Evolutionary conservation across 2,888 invertebrate species (phyloP), one percentile per base, ranked within the genome.

Genomic region (Galeopsomyia nigrocyanea): DNA sequence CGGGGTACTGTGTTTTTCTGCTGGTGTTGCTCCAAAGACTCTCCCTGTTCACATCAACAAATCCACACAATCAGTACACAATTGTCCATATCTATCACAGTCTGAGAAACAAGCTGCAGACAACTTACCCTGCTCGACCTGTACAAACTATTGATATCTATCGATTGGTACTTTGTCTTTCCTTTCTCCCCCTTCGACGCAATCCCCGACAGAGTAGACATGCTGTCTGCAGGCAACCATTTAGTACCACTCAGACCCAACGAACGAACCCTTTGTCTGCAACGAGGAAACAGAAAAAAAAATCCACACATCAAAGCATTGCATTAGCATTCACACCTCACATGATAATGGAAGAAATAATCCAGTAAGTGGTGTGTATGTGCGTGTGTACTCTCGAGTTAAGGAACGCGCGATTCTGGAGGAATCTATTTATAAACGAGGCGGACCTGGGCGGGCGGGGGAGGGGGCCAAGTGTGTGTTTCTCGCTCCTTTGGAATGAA

Each of bases 81-180:
- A 46, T 39, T 53, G 46, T 53, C 10, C 17, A 39, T 47, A 61
- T 19, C 17, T 26, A 47, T 39, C 7, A 7, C 5, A 9, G 7
- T 39, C 13, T 39, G 10, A 9, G 13, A 10, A 5, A 1, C 7
- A 13, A 10, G 10, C 5, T 39, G 46, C 39, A 0, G 31, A 57
- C 17, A 14, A 91, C 92, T 91, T 87, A 93, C 94, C 89, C 91
- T 92, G 88, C 93, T 94, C 86, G 91, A 92, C 89, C 95, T 94
- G 89, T 96, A 97, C 89, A 98, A 92, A 91, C 92, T 96, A 94
- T 98, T 98, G 92, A 98, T 97, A 91, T 98, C 97, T 91, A 98
- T 92, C 87, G 96, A 94, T 89, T 96, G 95, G 91, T 92, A 98
- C 91, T 96, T 98, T 89, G 94, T 93, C 92, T 97, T 97, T 91